These are phyloP conservation scores for Entomyzon cyanotis DNA, from an alignment of 2,113 vertebrate species.

Conservation along the genomic window DNA sequence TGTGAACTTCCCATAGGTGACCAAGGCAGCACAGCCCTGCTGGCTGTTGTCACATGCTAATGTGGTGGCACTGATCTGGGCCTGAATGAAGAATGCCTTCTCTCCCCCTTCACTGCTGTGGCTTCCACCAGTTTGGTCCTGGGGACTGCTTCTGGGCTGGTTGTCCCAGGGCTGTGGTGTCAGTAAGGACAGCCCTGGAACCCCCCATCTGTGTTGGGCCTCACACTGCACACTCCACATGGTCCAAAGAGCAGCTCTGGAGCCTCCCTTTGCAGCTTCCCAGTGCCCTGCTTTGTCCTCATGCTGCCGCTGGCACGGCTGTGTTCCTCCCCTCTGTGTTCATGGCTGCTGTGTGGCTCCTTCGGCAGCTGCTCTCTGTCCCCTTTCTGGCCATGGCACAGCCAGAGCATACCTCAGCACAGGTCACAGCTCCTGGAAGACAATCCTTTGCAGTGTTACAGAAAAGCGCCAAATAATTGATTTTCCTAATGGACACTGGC, in stretches of 20 bases:
- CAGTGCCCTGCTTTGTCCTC: accelerated
- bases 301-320: accelerated
- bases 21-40: not conserved
- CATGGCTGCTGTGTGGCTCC: accelerated
- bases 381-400: accelerated
- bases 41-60: not conserved
- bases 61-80: not conserved
- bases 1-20: not conserved
- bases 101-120: not conserved
- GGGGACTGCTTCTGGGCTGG: not conserved
- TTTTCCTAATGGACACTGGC: not conserved
- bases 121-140: not conserved
- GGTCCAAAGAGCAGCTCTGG: not conserved
- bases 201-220: accelerated
- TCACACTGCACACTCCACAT: accelerated
- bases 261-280: not conserved
- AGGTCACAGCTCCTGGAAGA: not conserved
- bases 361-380: accelerated
- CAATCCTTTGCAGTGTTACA: not conserved
- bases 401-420: accelerated
- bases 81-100: too few species aligned
- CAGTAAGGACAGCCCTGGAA: not conserved
- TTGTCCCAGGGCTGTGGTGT: not conserved
- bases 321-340: accelerated
- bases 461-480: not conserved